Evolutionary conservation across 2,113 vertebrate genomes (phyloP), one percentile per base, ranked within the genome.

Genomic region (Uropsilus gracilis): DNA sequence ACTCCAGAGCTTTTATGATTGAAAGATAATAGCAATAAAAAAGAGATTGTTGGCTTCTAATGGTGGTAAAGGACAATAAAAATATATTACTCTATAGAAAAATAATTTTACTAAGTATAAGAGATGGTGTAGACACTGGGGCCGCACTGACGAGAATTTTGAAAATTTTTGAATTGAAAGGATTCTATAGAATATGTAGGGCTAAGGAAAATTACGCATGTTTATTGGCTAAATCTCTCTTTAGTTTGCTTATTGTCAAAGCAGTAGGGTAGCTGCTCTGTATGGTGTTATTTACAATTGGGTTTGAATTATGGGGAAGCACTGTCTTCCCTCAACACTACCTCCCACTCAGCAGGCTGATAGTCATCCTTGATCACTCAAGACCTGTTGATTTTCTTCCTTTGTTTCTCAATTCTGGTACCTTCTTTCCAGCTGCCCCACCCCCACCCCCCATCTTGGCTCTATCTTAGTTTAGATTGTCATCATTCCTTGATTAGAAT

Each of bases 61-160:
- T 44, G 26, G 59, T 95, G 92, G 95, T 89, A 66, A 64, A 44
- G 73, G 77, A 95, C 92, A 96, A 96, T 92, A 68, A 97, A 95
- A 95, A 85, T 90, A 94, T 82, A 96, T 96, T 97, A 92, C 89
- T 96, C 86, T 69, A 87, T 44, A 75, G 93, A 94, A 92, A 97
- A 93, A 66, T 96, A 88, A 93, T 75, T 94, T 92, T 91, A 91
- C 85, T 39, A 81, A 78, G 71, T 95, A 96, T 84, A 55, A 37
- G 64, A 95, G 71, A 22, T 59, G 12, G 86, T 96, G 4, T 76
- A 95, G 71, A 77, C 92, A 85, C 71, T 90, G 91, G 94, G 95
- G 96, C 90, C 92, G 94, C 63, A 95, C 93, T 98, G 96, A 73
- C 61, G 18, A 81, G 57, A 34, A 69, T 86, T 91, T 96, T 95